Evolutionary conservation across 2,113 vertebrate species (phyloP), one percentile per base, ranked within the genome.

Genomic region (Lathamus discolor): DNA sequence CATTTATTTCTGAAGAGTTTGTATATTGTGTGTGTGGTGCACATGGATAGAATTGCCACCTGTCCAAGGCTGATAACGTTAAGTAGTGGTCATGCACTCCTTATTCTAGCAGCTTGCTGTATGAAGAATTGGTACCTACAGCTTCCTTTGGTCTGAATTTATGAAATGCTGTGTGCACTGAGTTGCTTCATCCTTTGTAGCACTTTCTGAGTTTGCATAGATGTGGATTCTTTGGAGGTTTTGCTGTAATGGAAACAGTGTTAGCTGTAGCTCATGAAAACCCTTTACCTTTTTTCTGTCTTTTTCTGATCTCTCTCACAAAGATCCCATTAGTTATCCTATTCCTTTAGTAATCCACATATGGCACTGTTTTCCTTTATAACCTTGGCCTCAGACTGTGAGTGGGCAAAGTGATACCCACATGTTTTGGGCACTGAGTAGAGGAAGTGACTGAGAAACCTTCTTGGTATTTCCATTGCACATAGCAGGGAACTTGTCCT

Each of bases 1-100:
- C 85, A 79, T 97, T 96, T 97, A 95, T 97, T 97, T 96, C 94
- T 83, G 92, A 88, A 95, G 92, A 84, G 92, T 96, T 96, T 97
- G 92, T 92, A 88, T 89, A 89, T 94, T 95, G 74, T 81, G 80
- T 63, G 77, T 92, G 75, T 86, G 91, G 93, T 83, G 83, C 86
- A 89, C 43, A 64, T 19, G 88, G 93, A 96, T 95, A 95, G 95
- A 96, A 92, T 37, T 79, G 94, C 93, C 93, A 94, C 66, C 93
- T 96, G 95, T 90, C 94, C 74, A 52, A 74, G 63, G 87, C 95
- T 94, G 96, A 96, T 97, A 97, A 91, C 27, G 81, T 62, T 41
- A 39, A 91, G 91, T 88, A 83, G 44, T 43, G 90, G 66, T 93
- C 94, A 86, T 88, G 54, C 1, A 4, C 79, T 84, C 62, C 82